Percentiles rank a stretch among this genome's conserved stretches.
Evolutionary conservation across 1,140 invertebrate species (phyloP).

Genomic region (Stegodyphus dumicola): DNA sequence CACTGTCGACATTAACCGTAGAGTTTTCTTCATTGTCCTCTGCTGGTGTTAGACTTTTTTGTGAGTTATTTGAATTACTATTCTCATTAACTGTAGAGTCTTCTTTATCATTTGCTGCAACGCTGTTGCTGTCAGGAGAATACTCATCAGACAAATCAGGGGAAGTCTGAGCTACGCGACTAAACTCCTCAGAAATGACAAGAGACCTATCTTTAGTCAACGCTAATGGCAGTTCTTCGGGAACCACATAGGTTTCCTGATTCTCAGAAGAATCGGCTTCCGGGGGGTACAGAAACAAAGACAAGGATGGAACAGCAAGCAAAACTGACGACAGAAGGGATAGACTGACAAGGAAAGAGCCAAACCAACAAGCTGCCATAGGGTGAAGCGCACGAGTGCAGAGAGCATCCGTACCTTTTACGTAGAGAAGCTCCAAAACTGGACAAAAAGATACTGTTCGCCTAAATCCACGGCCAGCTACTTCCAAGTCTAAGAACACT

Average conservation of each 20-base stretch:
- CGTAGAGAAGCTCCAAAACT: background rate
- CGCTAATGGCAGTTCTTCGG: too few relatives aligned
- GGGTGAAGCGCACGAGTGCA: slow-evolving; percentile 4
- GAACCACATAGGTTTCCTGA: background rate
- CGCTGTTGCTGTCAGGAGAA: too few relatives aligned
- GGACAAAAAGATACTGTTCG: slow-evolving; percentile 13
- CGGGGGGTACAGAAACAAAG: background rate
- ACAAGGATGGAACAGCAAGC: background rate
- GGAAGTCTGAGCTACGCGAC: too few relatives aligned
- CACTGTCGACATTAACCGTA: too few relatives aligned
- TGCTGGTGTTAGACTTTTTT: too few relatives aligned
- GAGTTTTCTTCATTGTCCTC: too few relatives aligned
- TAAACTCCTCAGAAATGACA: too few relatives aligned
- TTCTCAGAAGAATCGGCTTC: background rate
- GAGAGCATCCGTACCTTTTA: background rate
- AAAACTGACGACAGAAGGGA: background rate
- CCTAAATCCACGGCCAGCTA: background rate
- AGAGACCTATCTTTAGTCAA: too few relatives aligned
- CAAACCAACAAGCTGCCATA: background rate
- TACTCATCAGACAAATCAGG: too few relatives aligned
- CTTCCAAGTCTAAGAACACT: background rate
- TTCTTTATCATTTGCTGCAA: too few relatives aligned
- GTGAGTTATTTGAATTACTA: too few relatives aligned
- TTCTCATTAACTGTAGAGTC: too few relatives aligned
- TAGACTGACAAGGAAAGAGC: background rate